phyloP scores from a whole-genome alignment of 1,140 invertebrate species.

The Dryas iulia region DNA sequence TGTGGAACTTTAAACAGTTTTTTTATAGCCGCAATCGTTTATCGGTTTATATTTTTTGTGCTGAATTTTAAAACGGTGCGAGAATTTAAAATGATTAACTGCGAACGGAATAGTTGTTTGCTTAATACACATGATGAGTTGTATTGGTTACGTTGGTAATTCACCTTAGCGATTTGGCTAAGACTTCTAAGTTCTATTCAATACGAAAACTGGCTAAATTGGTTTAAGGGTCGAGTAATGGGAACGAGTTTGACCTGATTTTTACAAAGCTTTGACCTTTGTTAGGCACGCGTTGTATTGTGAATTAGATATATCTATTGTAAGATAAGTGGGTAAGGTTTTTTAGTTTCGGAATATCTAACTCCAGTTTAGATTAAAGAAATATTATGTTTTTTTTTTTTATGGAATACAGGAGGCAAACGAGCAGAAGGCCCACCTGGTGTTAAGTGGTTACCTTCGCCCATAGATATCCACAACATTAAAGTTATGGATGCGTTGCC shows the following conservation, averaged over 20 bases:
- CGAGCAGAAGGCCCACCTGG: too few relatives aligned
- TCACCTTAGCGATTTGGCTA: not conserved
- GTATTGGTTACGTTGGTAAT: too few relatives aligned
- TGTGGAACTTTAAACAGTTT: constrained; percentile 21
- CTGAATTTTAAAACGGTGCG: not conserved
- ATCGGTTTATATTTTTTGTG: constrained; percentile 9
- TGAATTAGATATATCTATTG: not conserved
- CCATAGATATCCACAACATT: too few relatives aligned
- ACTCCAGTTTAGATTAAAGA: too few relatives aligned
- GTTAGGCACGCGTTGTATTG: constrained; percentile 12
- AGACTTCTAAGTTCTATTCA: not conserved
- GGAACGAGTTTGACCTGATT: constrained; percentile 5
- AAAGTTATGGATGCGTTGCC: too few relatives aligned
- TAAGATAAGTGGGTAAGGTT: too few relatives aligned
- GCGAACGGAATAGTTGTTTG: not conserved
- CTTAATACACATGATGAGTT: not conserved
- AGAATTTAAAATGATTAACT: not conserved
- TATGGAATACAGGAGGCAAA: too few relatives aligned
- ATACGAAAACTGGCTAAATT: not conserved
- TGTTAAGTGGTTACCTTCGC: too few relatives aligned
- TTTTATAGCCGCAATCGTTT: constrained; percentile 5
- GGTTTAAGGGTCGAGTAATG: not conserved
- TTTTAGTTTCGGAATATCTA: too few relatives aligned
- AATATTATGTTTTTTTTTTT: too few relatives aligned
- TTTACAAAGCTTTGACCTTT: constrained; percentile 21